Base-by-base conservation (phyloP, 2,113 vertebrate species). In the Sturnus vulgaris region DNA sequence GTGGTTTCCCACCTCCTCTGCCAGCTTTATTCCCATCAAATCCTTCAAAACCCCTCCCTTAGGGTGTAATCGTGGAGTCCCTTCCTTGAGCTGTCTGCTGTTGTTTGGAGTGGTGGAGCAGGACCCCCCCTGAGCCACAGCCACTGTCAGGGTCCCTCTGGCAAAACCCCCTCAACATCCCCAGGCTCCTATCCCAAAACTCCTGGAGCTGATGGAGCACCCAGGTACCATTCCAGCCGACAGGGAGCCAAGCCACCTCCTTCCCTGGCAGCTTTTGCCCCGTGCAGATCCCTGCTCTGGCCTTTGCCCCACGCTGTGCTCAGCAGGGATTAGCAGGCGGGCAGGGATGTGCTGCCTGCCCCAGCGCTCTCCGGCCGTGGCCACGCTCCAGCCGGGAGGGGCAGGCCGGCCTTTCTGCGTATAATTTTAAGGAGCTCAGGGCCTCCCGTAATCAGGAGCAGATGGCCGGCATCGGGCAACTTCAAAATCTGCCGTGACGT, bases 381-480 rank as follows among this genome's bases (percentile, higher is more conserved):
- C 92, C 57, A 0, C 20, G 82, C 82, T 64, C 63, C 4, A 50
- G 55, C 80, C 20, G 5, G 66, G 92, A 94, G 80, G 92, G 83
- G 50, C 42, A 49, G 11, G 10, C 25, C 10, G 5, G 91, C 82
- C 82, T 82, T 57, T 27, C 78, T 68, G 77, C 10, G 33, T 30
- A 33, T 86, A 66, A 93, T 95, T 96, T 96, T 95, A 96, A 97
- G 93, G 92, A 92, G 97, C 95, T 97, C 96, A 96, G 95, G 93
- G 96, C 94, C 92, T 96, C 92, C 92, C 31, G 28, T 97, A 97
- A 97, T 96, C 96, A 97, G 93, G 79, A 97, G 94, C 96, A 97
- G 97, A 97, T 97, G 97, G 96, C 95, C 56, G 2, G 86, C 86
- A 96, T 95, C 90, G 96, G 92, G 94, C 93, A 96, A 96, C 95